phyloP scores from a whole-genome alignment of 2,113 vertebrate species.

The Acinonyx jubatus region DNA sequence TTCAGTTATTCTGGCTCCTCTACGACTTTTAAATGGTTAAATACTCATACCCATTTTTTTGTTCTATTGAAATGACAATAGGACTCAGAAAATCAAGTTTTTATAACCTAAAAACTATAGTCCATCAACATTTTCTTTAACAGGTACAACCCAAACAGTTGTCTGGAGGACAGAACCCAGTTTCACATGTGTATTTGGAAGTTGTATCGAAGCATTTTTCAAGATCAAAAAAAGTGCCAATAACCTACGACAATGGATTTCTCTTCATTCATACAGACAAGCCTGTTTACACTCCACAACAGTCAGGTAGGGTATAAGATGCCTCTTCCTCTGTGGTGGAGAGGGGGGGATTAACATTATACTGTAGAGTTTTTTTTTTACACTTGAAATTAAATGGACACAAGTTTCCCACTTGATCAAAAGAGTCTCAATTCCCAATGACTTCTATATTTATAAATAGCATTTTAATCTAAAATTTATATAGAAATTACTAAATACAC shows the following conservation, averaged over 20 bases:
- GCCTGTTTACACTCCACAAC: conserved; percentile 93
- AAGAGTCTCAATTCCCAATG: not conserved
- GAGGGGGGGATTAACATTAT: not conserved
- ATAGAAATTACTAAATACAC: not conserved
- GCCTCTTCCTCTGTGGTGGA: not conserved
- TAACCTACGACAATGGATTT: conserved; percentile 92
- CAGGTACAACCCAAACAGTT: conserved; percentile 88
- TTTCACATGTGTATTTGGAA: conserved; percentile 87
- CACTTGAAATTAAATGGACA: not conserved
- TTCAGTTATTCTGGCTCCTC: not conserved
- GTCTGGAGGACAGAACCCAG: conserved; percentile 51
- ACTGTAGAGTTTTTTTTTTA: not conserved
- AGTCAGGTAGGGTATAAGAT: conserved; percentile 86
- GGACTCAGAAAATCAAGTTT: not conserved
- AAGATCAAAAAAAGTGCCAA: conserved; percentile 82
- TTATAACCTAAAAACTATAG: conserved; percentile 1
- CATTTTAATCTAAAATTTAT: not conserved
- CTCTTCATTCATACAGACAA: conserved; percentile 96
- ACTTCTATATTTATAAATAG: conserved; percentile 33
- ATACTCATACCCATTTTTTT: not conserved
- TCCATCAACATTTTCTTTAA: conserved; percentile 48
- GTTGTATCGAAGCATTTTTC: conserved; percentile 88
- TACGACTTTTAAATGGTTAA: not conserved
- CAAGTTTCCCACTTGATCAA: not conserved
- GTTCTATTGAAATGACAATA: not conserved